A percentile compares a stretch with the other conserved stretches of the same genome.
These are phyloP conservation scores for Psittacula cyanocephala DNA, from an alignment of 2,113 vertebrate species.

Conservation along the genomic window DNA sequence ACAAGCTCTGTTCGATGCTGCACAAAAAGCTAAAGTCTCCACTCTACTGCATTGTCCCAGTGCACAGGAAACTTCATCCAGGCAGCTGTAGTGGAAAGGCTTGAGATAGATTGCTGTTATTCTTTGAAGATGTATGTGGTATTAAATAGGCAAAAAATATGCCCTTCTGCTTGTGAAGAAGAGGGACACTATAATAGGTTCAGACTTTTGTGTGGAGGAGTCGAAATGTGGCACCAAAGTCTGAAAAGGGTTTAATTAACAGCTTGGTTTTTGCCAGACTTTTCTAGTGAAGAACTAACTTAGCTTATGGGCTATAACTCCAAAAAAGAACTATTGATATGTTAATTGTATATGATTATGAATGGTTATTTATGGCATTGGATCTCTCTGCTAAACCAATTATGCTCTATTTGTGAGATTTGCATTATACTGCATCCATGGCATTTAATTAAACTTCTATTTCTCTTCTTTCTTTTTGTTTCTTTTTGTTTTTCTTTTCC, in stretches of 20 bases:
- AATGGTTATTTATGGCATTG: conserved; percentile 74
- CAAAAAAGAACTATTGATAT: conserved; percentile 75
- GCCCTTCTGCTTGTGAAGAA: conserved; percentile 13
- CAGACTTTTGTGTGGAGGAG: conserved; percentile 35
- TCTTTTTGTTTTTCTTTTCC: conserved; percentile 19
- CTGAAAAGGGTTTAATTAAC: conserved; percentile 71
- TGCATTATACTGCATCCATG: conserved; percentile 63
- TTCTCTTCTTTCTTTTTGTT: conserved; percentile 44
- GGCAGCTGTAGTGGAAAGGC: background rate
- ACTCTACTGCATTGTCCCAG: background rate
- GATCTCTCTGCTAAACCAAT: conserved; percentile 72
- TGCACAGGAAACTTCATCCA: background rate
- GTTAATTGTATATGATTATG: conserved; percentile 73
- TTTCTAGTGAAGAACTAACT: conserved; percentile 62
- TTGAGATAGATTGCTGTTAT: background rate
- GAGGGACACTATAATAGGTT: conserved; percentile 43
- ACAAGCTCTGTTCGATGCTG: background rate
- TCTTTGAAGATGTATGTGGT: background rate
- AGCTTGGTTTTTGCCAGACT: conserved; percentile 70
- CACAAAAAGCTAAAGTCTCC: background rate
- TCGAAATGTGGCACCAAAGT: conserved; percentile 58
- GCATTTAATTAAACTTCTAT: conserved; percentile 65
- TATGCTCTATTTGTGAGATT: conserved; percentile 72
- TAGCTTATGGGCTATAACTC: conserved; percentile 71
- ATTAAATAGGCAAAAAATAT: conserved; percentile 31